Base-by-base conservation (phyloP, 2,888 invertebrate genomes). In the Eustalomyia histrio region DNA sequence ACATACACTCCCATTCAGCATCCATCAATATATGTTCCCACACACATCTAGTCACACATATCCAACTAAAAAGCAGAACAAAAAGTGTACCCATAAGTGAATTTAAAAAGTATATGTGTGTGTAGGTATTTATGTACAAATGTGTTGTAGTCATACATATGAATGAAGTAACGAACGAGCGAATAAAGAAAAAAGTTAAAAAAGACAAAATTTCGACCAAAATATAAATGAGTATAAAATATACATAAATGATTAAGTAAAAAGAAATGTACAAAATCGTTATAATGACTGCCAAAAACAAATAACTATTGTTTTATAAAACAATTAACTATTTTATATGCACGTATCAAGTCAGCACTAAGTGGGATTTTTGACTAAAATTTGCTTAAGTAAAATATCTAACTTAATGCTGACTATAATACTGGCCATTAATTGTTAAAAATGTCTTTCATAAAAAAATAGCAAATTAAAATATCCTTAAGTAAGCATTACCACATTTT, bases 401-500 rank as follows among this genome's bases (percentile, higher is more conserved):
- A n/a, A n/a, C n/a, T n/a, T n/a, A n/a, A n/a, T n/a, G n/a, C n/a
- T n/a, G n/a, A n/a, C n/a, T n/a, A n/a, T n/a, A n/a, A n/a, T n/a
- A n/a, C n/a, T n/a, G n/a, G n/a, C n/a, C n/a, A 29, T 29, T 6
- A 29, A 29, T 29, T 29, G 24, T 17, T 24, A 29, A 63, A 53
- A 73, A 61, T 53, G 79, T 79, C 79, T 79, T 79, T 74, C 79
- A 64, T 52, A 43, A 52, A 55, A 64, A 50, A 14, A 61, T 7
- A 12, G 64, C 52, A 12, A 50, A 60, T 33, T 68, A 58, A 74
- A 73, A 73, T 57, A 71, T 29, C 29, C 3, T 67, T 39, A 72
- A 43, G 24, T 33, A 55, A 71, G 39, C 47, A 65, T 63, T 71
- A 55, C 2, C 43, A 43, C n/a, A 33, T 58, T 58, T 1, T 4